These are phyloP conservation scores for Craterocephalus amniculus DNA, from an alignment of 2,797 vertebrate genomes.

Conservation along the genomic window DNA sequence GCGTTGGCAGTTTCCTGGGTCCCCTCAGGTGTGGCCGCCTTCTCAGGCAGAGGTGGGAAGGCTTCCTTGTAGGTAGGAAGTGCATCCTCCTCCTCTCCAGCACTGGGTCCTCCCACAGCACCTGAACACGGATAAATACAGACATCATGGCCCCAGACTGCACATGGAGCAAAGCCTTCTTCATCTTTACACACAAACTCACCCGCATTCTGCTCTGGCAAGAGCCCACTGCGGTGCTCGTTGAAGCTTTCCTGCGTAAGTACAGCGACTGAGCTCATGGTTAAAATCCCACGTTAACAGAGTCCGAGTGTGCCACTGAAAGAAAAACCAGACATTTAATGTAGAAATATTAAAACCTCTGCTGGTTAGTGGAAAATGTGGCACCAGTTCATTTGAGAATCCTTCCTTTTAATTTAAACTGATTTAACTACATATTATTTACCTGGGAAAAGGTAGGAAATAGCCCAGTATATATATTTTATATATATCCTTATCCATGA, in stretches of 20 bases:
- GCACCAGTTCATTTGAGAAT: too few relatives aligned
- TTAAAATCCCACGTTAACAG: conserved; percentile 92
- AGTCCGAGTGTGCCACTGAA: conserved; percentile 96
- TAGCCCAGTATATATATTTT: too few relatives aligned
- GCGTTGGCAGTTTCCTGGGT: conserved; percentile 90
- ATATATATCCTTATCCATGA: too few relatives aligned
- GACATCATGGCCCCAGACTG: neutral
- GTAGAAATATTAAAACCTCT: too few relatives aligned
- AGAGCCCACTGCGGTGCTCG: conserved; percentile 96
- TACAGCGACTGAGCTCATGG: conserved; percentile 99
- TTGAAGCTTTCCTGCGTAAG: conserved; percentile 99
- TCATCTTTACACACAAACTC: conserved; percentile 55
- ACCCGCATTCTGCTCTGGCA: conserved; percentile 88
- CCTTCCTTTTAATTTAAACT: too few relatives aligned
- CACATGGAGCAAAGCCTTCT: neutral
- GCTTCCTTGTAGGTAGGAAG: conserved; percentile 99
- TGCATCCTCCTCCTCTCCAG: conserved; percentile 92
- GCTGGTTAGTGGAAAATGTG: too few relatives aligned
- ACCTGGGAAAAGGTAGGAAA: too few relatives aligned
- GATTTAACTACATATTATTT: too few relatives aligned
- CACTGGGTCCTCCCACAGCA: conserved; percentile 85
- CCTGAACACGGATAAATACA: conserved; percentile 37
- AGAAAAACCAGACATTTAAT: conserved; percentile 8
- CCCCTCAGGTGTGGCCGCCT: conserved; percentile 90
- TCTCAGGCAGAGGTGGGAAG: conserved; percentile 98